Conservation (phyloP, 2,888 invertebrate genomes). For the Hirudinaria manillensis region DNA sequence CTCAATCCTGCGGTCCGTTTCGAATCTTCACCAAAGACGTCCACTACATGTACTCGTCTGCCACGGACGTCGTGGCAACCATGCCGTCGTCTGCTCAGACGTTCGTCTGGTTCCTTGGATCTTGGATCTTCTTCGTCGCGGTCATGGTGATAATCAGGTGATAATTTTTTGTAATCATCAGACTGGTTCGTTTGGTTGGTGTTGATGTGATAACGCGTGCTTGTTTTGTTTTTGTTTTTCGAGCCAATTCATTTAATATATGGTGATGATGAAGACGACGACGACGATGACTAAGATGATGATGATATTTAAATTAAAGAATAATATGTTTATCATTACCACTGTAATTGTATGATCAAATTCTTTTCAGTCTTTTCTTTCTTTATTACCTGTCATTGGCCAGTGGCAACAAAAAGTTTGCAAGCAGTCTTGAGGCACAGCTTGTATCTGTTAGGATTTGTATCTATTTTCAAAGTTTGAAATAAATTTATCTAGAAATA, state of each 20-base stretch:
- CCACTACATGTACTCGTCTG: slow-evolving; percentile 46
- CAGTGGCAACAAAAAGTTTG: slow-evolving; percentile 1
- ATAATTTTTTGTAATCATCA: neutral
- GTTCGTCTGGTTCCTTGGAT: slow-evolving; percentile 17
- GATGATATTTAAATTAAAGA: neutral
- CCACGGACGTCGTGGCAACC: slow-evolving; percentile 36
- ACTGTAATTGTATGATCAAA: too few species aligned
- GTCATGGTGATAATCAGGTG: slow-evolving; percentile 22
- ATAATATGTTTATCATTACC: neutral
- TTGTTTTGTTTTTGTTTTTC: neutral
- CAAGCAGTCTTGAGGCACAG: neutral
- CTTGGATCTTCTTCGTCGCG: slow-evolving; percentile 28
- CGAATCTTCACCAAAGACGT: slow-evolving; percentile 57
- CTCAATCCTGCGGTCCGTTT: slow-evolving; percentile 71
- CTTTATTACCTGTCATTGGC: neutral
- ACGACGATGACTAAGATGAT: neutral
- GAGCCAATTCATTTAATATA: neutral
- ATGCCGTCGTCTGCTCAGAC: neutral
- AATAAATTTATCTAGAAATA: too few species aligned
- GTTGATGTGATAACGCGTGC: neutral
- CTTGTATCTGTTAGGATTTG: neutral
- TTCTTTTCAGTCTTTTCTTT: neutral
- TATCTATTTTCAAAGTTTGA: neutral
- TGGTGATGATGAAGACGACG: neutral
- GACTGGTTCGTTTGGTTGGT: neutral